phyloP scores from a whole-genome alignment of 2,113 vertebrate genomes.

The Scophthalmus maximus region DNA sequence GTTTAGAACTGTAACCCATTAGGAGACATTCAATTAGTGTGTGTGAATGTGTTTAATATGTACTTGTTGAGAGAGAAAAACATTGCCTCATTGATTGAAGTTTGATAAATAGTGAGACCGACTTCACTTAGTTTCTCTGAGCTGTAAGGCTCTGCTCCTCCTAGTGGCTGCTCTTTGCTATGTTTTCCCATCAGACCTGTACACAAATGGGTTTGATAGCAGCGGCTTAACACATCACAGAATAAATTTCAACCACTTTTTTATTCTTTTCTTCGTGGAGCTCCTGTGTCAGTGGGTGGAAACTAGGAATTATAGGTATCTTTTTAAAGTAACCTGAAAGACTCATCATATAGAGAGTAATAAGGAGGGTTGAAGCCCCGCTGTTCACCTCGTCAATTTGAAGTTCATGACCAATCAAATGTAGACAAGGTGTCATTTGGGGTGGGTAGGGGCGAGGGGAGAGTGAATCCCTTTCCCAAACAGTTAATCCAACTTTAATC shows the following conservation, averaged over 20 bases:
- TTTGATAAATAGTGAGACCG: slow-evolving; percentile 37
- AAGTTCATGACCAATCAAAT: slow-evolving; percentile 95
- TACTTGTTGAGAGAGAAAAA: slow-evolving; percentile 9
- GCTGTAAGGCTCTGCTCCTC: slow-evolving; percentile 78
- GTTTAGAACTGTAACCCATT: slow-evolving; percentile 2
- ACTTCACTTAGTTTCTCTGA: slow-evolving; percentile 56
- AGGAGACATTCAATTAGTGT: neutral
- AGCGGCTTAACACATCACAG: slow-evolving; percentile 63
- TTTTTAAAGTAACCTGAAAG: slow-evolving; percentile 68
- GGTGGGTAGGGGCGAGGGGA: slow-evolving; percentile 81
- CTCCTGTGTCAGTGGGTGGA: slow-evolving; percentile 20
- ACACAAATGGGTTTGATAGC: slow-evolving; percentile 48
- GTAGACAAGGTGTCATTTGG: slow-evolving; percentile 95
- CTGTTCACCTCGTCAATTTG: slow-evolving; percentile 81
- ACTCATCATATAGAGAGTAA: slow-evolving; percentile 60
- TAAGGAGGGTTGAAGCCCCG: slow-evolving; percentile 63
- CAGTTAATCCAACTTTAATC: slow-evolving; percentile 99
- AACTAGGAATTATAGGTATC: slow-evolving; percentile 52
- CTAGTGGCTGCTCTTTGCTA: slow-evolving; percentile 77
- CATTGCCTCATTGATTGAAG: slow-evolving; percentile 10
- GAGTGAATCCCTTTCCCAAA: slow-evolving; percentile 94
- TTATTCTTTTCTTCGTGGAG: slow-evolving; percentile 28
- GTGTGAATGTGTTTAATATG: slow-evolving; percentile 13
- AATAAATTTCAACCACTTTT: slow-evolving; percentile 59
- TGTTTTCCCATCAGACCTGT: slow-evolving; percentile 48